A percentile compares a stretch with the other conserved stretches of the same genome.
phyloP scores from a whole-genome alignment of 2,113 vertebrate species.

The Pelobates fuscus region DNA sequence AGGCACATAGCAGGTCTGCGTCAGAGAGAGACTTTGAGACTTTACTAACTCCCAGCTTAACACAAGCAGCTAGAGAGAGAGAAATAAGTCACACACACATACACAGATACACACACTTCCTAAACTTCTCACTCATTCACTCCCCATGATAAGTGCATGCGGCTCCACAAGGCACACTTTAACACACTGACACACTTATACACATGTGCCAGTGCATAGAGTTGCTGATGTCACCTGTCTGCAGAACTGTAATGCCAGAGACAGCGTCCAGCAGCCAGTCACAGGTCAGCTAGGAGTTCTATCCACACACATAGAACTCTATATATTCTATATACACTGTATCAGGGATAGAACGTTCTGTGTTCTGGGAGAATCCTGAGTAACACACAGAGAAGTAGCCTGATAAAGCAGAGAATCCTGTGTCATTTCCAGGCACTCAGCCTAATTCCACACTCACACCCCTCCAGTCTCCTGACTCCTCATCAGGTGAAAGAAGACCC shows the following conservation, averaged over 20 bases:
- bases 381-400: background rate
- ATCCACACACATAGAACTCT: background rate
- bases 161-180: background rate
- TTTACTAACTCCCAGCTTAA: constrained; percentile 61
- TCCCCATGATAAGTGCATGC: constrained; percentile 24
- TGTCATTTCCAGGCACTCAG: constrained; percentile 39
- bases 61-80: constrained; percentile 38
- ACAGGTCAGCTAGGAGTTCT: background rate
- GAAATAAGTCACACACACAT: no score
- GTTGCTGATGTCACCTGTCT: constrained; percentile 26
- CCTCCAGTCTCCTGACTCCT: constrained; percentile 41
- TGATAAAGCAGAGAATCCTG: constrained; percentile 17
- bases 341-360: no score
- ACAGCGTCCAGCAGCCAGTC: background rate
- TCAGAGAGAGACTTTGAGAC: constrained; percentile 76
- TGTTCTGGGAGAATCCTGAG: background rate
- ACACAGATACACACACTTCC: constrained; percentile 42
- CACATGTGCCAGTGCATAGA: constrained; percentile 26
- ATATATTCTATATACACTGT: background rate
- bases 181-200: constrained; percentile 1
- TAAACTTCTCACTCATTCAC: constrained; percentile 4
- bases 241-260: background rate
- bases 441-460: constrained; percentile 41
- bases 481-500: constrained; percentile 8
- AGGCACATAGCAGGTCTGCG: constrained; percentile 76